Evolutionary conservation across 2,888 invertebrate species (phyloP).

Genomic region (Meloe dianella): DNA sequence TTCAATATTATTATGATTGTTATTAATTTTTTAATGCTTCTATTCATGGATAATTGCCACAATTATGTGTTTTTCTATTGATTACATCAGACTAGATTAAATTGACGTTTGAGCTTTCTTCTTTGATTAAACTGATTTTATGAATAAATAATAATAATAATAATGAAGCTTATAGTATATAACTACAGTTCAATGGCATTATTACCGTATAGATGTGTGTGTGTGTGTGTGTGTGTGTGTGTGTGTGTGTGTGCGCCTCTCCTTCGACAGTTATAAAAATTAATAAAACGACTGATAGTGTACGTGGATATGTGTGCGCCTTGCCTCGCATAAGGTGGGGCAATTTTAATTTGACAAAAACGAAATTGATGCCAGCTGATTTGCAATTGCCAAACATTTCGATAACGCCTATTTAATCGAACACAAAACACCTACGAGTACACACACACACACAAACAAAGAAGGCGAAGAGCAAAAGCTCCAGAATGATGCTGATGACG

Average conservation of each 20-base stretch:
- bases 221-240: not conserved
- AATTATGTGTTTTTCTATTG: slow-evolving; percentile 23
- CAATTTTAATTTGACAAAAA: slow-evolving; percentile 1
- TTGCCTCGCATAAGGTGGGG: slow-evolving; percentile 31
- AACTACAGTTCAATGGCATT: slow-evolving; percentile 28
- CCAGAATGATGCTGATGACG: slow-evolving; percentile 18
- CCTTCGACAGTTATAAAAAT: slow-evolving; percentile 42
- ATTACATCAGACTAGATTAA: slow-evolving; percentile 4
- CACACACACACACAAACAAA: slow-evolving; percentile 23
- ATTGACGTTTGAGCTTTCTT: not conserved
- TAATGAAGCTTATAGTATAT: not conserved
- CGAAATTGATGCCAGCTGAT: no score
- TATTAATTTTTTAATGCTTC: not conserved
- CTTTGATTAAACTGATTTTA: not conserved
- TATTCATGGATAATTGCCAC: slow-evolving; percentile 18
- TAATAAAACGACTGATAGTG: slow-evolving; percentile 37
- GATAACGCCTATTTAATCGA: slow-evolving; percentile 25
- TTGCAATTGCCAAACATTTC: slow-evolving; percentile 17
- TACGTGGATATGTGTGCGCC: slow-evolving; percentile 5
- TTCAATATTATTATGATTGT: not conserved
- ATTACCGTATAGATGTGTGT: not conserved
- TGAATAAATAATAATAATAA: not conserved
- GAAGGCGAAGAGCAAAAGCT: not conserved
- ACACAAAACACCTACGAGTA: no score
- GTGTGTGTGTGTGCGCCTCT: not conserved